These are phyloP conservation scores for Lepilemur ruficaudatus DNA, from an alignment of 2,797 vertebrate genomes.

Conservation along the genomic window DNA sequence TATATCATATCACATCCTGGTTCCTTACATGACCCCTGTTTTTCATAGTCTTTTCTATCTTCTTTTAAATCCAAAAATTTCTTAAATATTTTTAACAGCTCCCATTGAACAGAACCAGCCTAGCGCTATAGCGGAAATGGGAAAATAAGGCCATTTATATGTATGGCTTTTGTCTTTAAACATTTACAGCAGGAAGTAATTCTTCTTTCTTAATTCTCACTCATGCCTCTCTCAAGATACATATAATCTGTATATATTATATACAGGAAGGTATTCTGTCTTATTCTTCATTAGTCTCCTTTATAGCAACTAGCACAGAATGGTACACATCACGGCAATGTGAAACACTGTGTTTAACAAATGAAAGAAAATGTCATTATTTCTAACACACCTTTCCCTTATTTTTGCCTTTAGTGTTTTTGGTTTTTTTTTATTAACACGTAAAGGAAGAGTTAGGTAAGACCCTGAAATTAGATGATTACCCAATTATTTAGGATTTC, in stretches of 20 bases:
- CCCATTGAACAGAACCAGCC: background rate
- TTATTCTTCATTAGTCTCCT: background rate
- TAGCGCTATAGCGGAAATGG: background rate
- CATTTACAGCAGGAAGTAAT: background rate
- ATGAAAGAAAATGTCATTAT: background rate
- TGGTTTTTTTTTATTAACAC: background rate
- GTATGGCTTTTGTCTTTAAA: constrained; percentile 10
- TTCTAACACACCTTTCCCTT: background rate
- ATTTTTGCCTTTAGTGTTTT: background rate
- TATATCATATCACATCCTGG: background rate
- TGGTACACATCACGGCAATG: background rate
- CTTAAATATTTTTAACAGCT: background rate
- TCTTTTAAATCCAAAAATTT: constrained; percentile 16
- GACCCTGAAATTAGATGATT: background rate
- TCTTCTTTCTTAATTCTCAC: background rate
- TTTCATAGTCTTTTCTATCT: background rate
- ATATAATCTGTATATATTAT: background rate
- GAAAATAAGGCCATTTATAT: background rate
- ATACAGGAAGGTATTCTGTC: background rate
- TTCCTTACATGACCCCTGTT: background rate
- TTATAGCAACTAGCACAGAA: background rate
- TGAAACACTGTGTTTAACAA: background rate
- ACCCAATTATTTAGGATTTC: background rate
- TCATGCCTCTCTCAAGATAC: background rate
- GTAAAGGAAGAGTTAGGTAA: background rate